These are phyloP conservation scores for Cherax quadricarinatus DNA, from an alignment of 1,140 invertebrate species.

Conservation along the genomic window DNA sequence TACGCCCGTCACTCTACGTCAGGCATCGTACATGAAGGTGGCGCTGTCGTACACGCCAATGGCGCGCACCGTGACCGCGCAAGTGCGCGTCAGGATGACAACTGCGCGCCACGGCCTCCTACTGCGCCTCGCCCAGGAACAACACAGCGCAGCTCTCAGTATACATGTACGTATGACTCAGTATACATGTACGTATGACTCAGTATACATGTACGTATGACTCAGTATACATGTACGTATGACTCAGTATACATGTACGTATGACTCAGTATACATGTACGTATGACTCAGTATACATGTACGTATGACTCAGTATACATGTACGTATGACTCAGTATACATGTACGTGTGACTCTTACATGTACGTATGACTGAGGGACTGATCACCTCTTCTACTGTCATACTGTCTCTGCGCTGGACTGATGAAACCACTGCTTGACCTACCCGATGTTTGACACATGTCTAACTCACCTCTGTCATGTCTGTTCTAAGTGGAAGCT, in stretches of 20 bases:
- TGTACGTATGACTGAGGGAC: too few relatives aligned
- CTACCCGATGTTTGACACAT: background rate
- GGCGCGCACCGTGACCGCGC: background rate
- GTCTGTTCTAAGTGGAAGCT: too few relatives aligned
- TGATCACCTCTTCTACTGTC: background rate
- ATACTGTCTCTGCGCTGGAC: background rate
- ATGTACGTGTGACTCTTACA: too few relatives aligned
- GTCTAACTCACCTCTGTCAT: background rate
- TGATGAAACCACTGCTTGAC: background rate
- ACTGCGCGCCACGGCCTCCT: background rate
- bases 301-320: too few relatives aligned
- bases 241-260: too few relatives aligned
- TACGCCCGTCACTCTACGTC: constrained; percentile 90
- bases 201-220: background rate
- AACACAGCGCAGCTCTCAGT: background rate
- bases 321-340: too few relatives aligned
- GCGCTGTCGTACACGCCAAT: constrained; percentile 94
- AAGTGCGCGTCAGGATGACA: background rate
- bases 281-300: too few relatives aligned
- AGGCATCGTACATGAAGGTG: constrained; percentile 95
- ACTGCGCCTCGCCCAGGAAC: background rate
- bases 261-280: too few relatives aligned
- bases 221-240: background rate
- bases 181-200: too few relatives aligned
- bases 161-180: background rate